These are phyloP conservation scores for Chionomys nivalis DNA, from an alignment of 2,113 vertebrate species.

Conservation along the genomic window DNA sequence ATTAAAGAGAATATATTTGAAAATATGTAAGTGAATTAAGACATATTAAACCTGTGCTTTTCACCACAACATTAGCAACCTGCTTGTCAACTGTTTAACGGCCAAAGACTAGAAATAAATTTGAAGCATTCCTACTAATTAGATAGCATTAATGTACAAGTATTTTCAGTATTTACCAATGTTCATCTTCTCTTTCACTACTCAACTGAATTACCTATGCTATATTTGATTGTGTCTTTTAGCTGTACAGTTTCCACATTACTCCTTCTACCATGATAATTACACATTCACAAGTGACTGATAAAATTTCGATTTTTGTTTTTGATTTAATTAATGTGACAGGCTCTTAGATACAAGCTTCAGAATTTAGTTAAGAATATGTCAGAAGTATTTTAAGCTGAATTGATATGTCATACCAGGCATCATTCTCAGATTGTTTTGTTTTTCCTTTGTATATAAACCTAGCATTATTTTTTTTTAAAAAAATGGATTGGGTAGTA, in stretches of 20 bases:
- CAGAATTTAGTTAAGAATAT: neutral
- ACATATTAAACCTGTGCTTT: neutral
- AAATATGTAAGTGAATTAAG: neutral
- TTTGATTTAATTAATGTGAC: neutral
- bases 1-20: neutral
- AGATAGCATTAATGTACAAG: neutral
- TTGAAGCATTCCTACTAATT: neutral
- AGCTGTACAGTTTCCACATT: neutral
- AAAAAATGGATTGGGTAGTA: neutral
- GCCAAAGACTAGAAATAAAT: neutral
- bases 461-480: neutral
- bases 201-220: neutral
- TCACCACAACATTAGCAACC: neutral
- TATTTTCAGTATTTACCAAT: neutral
- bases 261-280: neutral
- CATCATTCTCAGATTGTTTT: too few relatives aligned
- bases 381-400: neutral
- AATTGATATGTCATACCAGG: neutral
- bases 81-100: neutral
- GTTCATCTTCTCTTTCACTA: neutral
- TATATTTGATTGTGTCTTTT: neutral
- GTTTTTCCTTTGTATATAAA: too few relatives aligned
- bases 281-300: neutral
- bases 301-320: neutral
- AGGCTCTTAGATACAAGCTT: neutral